Evolutionary conservation across 2,113 vertebrate genomes (phyloP).

Genomic region (human): DNA sequence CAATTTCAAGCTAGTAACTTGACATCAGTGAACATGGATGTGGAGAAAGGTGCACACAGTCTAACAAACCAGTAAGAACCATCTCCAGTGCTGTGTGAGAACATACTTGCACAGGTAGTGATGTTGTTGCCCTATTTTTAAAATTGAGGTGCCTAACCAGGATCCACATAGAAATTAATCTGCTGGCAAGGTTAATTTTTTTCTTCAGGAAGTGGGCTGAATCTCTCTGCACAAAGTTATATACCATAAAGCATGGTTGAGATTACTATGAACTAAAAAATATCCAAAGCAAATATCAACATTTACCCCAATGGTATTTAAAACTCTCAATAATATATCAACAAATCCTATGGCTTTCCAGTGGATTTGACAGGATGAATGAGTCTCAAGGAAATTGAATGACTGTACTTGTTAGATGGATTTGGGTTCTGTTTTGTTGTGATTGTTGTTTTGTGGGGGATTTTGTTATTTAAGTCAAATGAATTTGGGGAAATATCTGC

Average conservation of each 20-base stretch:
- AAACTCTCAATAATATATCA: slow-evolving; percentile 27
- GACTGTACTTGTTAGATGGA: not conserved
- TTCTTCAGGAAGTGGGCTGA: not conserved
- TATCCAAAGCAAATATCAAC: slow-evolving; percentile 44
- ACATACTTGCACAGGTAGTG: not conserved
- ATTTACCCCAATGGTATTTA: not conserved
- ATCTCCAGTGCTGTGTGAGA: not conserved
- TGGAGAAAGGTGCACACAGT: not conserved
- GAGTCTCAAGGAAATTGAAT: not conserved
- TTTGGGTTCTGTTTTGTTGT: slow-evolving; percentile 49
- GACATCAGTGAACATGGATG: not conserved
- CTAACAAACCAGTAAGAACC: not conserved
- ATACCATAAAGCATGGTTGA: not conserved
- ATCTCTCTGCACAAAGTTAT: not conserved
- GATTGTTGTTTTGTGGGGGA: slow-evolving; percentile 17
- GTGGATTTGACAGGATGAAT: slow-evolving; percentile 24
- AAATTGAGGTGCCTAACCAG: not conserved
- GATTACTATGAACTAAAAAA: slow-evolving; percentile 41
- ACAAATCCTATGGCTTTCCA: not conserved
- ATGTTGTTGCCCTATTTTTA: not conserved
- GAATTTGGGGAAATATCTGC: slow-evolving; percentile 36
- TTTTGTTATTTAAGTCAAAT: slow-evolving; percentile 41
- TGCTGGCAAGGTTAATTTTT: not conserved
- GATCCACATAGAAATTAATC: not conserved
- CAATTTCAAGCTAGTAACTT: not conserved